phyloP scores from a whole-genome alignment of 1,140 invertebrate genomes.

The Aphaenogaster rudis region DNA sequence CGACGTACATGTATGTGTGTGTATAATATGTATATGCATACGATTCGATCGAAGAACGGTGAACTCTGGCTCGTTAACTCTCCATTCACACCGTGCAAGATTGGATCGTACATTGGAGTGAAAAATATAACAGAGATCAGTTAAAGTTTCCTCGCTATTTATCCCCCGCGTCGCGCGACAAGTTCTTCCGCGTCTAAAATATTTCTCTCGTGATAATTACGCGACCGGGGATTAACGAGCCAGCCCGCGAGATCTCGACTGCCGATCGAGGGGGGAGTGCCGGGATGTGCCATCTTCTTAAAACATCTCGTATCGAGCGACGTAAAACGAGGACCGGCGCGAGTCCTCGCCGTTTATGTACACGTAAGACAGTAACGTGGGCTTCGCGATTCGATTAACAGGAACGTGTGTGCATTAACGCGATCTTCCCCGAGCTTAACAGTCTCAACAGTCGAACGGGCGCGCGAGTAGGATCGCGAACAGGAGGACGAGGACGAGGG shows the following conservation, averaged over 20 bases:
- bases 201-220: constrained; percentile 30
- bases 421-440: background rate
- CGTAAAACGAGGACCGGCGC: constrained; percentile 36
- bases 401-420: constrained; percentile 64
- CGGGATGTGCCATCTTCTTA: background rate
- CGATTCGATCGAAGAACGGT: constrained; percentile 23
- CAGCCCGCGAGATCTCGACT: constrained; percentile 23
- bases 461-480: constrained; percentile 50
- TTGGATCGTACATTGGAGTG: constrained; percentile 2
- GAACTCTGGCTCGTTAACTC: constrained; percentile 42
- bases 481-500: constrained; percentile 66
- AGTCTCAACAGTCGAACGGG: constrained; percentile 61
- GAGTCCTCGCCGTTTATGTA: constrained; percentile 40
- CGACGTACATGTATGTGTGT: constrained; percentile 11
- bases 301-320: constrained; percentile 41
- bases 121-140: constrained; percentile 47
- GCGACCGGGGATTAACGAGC: constrained; percentile 18
- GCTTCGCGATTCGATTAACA: constrained; percentile 64
- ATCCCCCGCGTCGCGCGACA: background rate
- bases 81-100: constrained; percentile 20
- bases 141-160: constrained; percentile 26
- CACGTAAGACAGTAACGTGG: constrained; percentile 31
- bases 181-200: constrained; percentile 2
- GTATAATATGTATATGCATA: constrained; percentile 32
- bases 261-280: background rate